A percentile compares a stretch with the other conserved stretches of the same genome.
phyloP scores from a whole-genome alignment of 2,113 vertebrate species.

The Siphamia tubifer region DNA sequence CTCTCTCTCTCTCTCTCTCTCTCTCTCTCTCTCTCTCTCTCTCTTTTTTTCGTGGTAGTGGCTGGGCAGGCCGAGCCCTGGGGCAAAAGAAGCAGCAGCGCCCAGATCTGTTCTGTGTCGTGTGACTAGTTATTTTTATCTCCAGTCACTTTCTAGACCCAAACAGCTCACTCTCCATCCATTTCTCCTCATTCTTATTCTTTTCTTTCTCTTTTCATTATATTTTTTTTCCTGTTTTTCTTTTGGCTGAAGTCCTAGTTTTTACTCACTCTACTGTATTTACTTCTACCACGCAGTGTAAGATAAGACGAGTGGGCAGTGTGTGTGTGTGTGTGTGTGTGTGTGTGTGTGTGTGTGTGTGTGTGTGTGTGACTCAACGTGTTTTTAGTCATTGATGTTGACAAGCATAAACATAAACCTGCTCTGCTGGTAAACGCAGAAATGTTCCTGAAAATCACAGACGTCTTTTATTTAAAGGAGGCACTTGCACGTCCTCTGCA shows the following conservation, averaged over 20 bases:
- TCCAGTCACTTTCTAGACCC: slow-evolving; percentile 81
- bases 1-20: background rate
- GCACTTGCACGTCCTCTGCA: too few species aligned
- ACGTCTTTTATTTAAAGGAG: background rate
- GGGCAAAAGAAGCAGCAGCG: slow-evolving; percentile 75
- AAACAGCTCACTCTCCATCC: slow-evolving; percentile 67
- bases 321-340: slow-evolving; percentile 24
- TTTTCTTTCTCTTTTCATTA: slow-evolving; percentile 14
- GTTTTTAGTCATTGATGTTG: slow-evolving; percentile 58
- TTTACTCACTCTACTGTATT: slow-evolving; percentile 54
- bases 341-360: background rate
- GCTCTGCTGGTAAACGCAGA: slow-evolving; percentile 29
- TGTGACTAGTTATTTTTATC: slow-evolving; percentile 92
- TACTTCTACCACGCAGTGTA: slow-evolving; percentile 39
- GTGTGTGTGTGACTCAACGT: slow-evolving; percentile 40
- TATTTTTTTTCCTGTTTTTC: slow-evolving; percentile 28
- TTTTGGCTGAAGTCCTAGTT: slow-evolving; percentile 48
- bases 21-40: background rate
- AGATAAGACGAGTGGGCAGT: slow-evolving; percentile 51
- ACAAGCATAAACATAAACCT: slow-evolving; percentile 46
- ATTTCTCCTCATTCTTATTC: background rate
- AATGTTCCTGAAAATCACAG: slow-evolving; percentile 29
- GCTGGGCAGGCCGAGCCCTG: slow-evolving; percentile 80
- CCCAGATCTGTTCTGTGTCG: slow-evolving; percentile 82
- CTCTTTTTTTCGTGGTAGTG: slow-evolving; percentile 28